phyloP scores from a whole-genome alignment of 1,140 invertebrate genomes.

The Drosophila guanche region DNA sequence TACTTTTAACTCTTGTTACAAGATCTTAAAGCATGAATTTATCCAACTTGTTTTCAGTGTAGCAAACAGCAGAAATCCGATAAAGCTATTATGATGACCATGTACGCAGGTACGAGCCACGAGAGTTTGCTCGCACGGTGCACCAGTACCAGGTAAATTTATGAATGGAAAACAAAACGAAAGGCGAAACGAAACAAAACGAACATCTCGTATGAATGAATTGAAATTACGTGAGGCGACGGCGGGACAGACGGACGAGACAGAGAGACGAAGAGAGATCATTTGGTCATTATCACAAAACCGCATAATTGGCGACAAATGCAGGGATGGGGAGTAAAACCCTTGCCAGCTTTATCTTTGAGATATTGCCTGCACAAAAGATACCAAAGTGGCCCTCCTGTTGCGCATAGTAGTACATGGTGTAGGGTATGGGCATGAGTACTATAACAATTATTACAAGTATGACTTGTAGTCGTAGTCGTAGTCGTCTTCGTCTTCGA shows the following conservation, averaged over 20 bases:
- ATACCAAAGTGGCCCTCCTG: slow-evolving; percentile 49
- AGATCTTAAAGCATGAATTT: too few species aligned
- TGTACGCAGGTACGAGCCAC: slow-evolving; percentile 16
- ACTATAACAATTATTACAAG: slow-evolving; percentile 2
- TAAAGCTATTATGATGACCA: slow-evolving; percentile 79
- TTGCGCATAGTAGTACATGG: slow-evolving; percentile 18
- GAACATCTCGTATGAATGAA: slow-evolving; percentile 70
- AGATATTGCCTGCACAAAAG: slow-evolving; percentile 11
- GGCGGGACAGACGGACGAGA: slow-evolving; percentile 15
- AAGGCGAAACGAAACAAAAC: slow-evolving; percentile 33
- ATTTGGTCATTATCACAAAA: slow-evolving; percentile 83
- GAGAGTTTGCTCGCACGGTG: too few species aligned
- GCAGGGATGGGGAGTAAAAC: slow-evolving; percentile 27
- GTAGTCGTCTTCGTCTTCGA: slow-evolving; percentile 36
- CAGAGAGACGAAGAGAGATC: slow-evolving; percentile 51
- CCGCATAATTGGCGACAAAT: slow-evolving; percentile 81
- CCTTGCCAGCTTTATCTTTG: slow-evolving; percentile 27
- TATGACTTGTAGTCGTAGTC: slow-evolving; percentile 45
- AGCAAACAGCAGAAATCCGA: slow-evolving; percentile 34
- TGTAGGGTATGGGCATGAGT: slow-evolving; percentile 55
- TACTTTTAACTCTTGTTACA: too few species aligned
- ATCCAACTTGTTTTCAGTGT: too few species aligned
- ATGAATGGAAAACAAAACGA: slow-evolving; percentile 69
- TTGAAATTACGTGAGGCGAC: slow-evolving; percentile 75
- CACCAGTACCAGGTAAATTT: slow-evolving; percentile 70